phyloP scores from a whole-genome alignment of 2,113 vertebrate species.

The Channa maculata region DNA sequence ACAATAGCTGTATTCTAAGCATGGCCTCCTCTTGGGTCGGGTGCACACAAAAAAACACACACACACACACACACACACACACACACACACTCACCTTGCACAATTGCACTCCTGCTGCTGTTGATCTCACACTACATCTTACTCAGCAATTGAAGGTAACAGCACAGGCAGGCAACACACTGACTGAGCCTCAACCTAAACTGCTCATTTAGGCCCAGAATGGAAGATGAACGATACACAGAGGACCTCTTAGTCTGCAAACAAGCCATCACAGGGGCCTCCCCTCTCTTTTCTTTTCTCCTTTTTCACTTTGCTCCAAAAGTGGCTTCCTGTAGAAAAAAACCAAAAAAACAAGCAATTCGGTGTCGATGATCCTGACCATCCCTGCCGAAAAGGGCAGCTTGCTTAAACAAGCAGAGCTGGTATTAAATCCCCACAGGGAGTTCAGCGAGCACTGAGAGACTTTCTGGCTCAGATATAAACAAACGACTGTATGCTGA shows the following conservation, averaged over 20 bases:
- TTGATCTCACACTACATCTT: conserved; percentile 51
- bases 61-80: conserved; percentile 15
- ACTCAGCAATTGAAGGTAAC: conserved; percentile 52
- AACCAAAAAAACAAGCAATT: conserved; percentile 4
- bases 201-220: conserved; percentile 50
- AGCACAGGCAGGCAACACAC: background rate
- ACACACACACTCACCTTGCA: conserved; percentile 15
- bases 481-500: conserved; percentile 6
- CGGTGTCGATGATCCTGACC: conserved; percentile 19
- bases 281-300: background rate
- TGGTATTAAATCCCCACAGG: background rate
- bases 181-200: conserved; percentile 36
- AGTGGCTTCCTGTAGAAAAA: conserved; percentile 9
- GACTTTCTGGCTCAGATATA: conserved; percentile 10
- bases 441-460: background rate
- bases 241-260: conserved; percentile 45
- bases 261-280: conserved; percentile 38
- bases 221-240: conserved; percentile 39
- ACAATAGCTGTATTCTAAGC: conserved; percentile 60
- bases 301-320: conserved; percentile 2
- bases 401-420: conserved; percentile 34
- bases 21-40: conserved; percentile 30
- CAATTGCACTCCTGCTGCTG: conserved; percentile 53
- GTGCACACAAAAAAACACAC: conserved; percentile 19
- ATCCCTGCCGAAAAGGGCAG: conserved; percentile 21